Conservation (phyloP, 2,888 invertebrate species). For the Erannis defoliaria region DNA sequence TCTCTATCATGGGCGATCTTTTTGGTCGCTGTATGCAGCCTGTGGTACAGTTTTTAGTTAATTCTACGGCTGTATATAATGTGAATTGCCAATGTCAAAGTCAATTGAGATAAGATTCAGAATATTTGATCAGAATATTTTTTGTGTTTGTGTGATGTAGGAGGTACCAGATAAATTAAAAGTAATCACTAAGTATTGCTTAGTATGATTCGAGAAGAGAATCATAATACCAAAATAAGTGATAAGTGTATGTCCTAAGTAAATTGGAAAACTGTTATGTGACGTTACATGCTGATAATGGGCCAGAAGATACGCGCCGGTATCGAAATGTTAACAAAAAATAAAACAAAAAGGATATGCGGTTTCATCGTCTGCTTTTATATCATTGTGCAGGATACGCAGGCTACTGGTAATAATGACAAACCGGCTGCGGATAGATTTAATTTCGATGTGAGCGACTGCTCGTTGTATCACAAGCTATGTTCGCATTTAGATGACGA, state of each 20-base stretch:
- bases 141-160: constrained; percentile 5
- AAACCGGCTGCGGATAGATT: constrained; percentile 65
- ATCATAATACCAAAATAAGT: constrained; percentile 4
- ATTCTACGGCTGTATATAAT: neutral
- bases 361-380: constrained; percentile 53
- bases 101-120: neutral
- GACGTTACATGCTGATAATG: constrained; percentile 35
- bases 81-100: neutral
- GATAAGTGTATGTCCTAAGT: constrained; percentile 3
- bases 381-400: constrained; percentile 56
- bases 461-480: constrained; percentile 73
- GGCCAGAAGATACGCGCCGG: constrained; percentile 49
- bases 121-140: neutral
- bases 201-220: neutral
- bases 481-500: constrained; percentile 77
- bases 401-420: constrained; percentile 59
- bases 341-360: constrained; percentile 55
- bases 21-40: too few species aligned
- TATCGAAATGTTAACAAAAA: constrained; percentile 67
- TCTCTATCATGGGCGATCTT: too few species aligned
- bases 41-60: too few species aligned
- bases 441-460: constrained; percentile 68
- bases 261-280: constrained; percentile 23
- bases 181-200: too few species aligned
- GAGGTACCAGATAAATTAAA: neutral